Percentiles rank a stretch among this genome's conserved stretches.
Conservation (phyloP, 2,113 vertebrate genomes). For the Trematomus loennbergii region DNA sequence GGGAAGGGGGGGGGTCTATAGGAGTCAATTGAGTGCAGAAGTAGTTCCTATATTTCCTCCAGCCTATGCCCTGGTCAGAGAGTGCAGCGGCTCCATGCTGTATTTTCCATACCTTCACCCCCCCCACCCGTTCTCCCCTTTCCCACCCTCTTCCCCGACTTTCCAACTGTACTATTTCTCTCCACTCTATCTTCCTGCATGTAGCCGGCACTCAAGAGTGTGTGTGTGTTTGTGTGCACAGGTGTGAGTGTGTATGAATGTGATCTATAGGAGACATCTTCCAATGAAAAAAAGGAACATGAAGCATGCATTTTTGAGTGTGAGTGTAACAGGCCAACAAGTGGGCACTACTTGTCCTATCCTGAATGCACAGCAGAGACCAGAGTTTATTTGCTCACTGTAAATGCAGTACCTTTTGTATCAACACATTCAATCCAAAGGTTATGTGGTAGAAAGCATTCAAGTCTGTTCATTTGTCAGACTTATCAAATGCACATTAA, state of each 20-base stretch:
- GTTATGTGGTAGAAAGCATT: not conserved
- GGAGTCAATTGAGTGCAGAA: slow-evolving; percentile 57
- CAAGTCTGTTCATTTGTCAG: not conserved
- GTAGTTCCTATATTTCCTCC: slow-evolving; percentile 61
- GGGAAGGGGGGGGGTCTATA: slow-evolving; percentile 38
- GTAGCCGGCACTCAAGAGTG: slow-evolving; percentile 49
- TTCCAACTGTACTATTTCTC: slow-evolving; percentile 61
- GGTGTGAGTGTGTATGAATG: slow-evolving; percentile 20
- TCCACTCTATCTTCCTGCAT: slow-evolving; percentile 58
- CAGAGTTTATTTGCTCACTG: not conserved
- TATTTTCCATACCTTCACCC: slow-evolving; percentile 67
- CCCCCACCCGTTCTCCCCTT: slow-evolving; percentile 7
- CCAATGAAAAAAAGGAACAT: slow-evolving; percentile 27
- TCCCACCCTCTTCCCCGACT: slow-evolving; percentile 15
- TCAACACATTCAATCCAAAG: slow-evolving; percentile 2
- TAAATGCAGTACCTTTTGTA: slow-evolving; percentile 24
- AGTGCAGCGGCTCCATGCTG: slow-evolving; percentile 56
- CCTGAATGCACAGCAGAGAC: not conserved
- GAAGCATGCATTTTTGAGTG: slow-evolving; percentile 2
- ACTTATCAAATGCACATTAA: not conserved
- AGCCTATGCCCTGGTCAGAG: slow-evolving; percentile 63
- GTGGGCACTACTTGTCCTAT: slow-evolving; percentile 39
- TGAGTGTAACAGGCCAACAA: slow-evolving; percentile 24
- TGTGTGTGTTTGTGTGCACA: slow-evolving; percentile 13
- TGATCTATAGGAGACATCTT: slow-evolving; percentile 45